These are phyloP conservation scores for Chrysomallon squamiferum DNA, from an alignment of 1,140 invertebrate genomes.

Conservation along the genomic window DNA sequence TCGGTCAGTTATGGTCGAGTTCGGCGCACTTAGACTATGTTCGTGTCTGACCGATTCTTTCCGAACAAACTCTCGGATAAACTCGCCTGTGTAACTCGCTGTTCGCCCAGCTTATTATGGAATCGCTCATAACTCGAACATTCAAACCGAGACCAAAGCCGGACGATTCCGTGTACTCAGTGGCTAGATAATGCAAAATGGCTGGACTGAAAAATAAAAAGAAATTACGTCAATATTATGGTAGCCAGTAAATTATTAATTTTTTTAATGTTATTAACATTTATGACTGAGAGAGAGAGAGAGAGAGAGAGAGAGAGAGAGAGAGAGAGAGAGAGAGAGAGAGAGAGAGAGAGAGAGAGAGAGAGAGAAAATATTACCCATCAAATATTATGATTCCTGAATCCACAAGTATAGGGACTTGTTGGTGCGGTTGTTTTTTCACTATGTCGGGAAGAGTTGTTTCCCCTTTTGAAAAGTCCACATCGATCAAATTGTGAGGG, in stretches of 20 bases:
- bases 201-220: conserved; percentile 26
- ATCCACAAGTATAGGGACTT: conserved; percentile 38
- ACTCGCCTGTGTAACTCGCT: conserved; percentile 38
- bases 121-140: conserved; percentile 21
- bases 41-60: too few species aligned
- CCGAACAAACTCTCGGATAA: too few species aligned
- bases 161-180: conserved; percentile 28
- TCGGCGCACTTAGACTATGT: too few species aligned
- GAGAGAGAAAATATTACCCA: conserved; percentile 22
- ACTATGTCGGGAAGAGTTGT: conserved; percentile 24
- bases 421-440: conserved; percentile 25
- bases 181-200: conserved; percentile 36
- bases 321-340: too few species aligned
- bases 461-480: conserved; percentile 31
- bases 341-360: too few species aligned
- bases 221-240: too few species aligned
- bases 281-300: too few species aligned
- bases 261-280: too few species aligned
- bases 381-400: conserved; percentile 35
- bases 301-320: too few species aligned
- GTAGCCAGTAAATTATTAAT: too few species aligned
- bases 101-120: conserved; percentile 39
- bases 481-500: conserved; percentile 35
- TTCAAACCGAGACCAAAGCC: conserved; percentile 22
- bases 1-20: too few species aligned